Evolutionary conservation across 1,140 invertebrate genomes (phyloP), one percentile per base, ranked within the genome.

Genomic region (Bradynema listronoti): DNA sequence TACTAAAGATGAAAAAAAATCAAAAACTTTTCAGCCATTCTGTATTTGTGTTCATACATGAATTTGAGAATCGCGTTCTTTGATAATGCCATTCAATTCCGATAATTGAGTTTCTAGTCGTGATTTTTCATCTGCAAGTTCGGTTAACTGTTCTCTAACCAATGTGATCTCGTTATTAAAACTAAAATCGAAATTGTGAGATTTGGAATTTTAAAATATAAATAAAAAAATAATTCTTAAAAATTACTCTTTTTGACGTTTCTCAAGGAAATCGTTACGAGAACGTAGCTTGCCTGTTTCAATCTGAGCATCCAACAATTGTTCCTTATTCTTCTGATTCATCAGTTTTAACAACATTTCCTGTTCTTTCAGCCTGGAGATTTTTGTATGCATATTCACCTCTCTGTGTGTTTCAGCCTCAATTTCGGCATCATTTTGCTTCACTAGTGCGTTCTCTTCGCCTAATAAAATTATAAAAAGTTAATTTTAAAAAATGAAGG

Each of bases 201-300:
- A n/a, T n/a, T n/a, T n/a, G n/a, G n/a, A n/a, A n/a, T n/a, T n/a
- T n/a, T 3, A 50, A 50, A 9, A 50, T 4, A 19, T 16, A 19
- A 50, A 5, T 50, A 50, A 50, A 50, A 24, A 9, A 7, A 47
- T 22, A 39, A 47, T 19, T 24, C 7, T 24, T 9, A 24, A 47
- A 47, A 47, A 7, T 50, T 53, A 55, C 52, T 55, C 52, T 55
- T 36, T 55, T n/a, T 43, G 33, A 19, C 32, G 22, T 19, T 55
- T 55, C 52, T 55, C 52, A 16, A 55, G 11, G 9, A 47, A 45
- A 16, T 50, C 52, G 52, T 55, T 55, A 14, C 52, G 27, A 2
- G 52, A 43, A 47, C 50, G n/a, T 4, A 55, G 52, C 32, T 55
- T 55, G 41, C 52, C 52, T 27, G 52, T 14, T 53, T 55, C 52